phyloP scores from a whole-genome alignment of 1,140 invertebrate genomes.

The Parapsyche elsis region DNA sequence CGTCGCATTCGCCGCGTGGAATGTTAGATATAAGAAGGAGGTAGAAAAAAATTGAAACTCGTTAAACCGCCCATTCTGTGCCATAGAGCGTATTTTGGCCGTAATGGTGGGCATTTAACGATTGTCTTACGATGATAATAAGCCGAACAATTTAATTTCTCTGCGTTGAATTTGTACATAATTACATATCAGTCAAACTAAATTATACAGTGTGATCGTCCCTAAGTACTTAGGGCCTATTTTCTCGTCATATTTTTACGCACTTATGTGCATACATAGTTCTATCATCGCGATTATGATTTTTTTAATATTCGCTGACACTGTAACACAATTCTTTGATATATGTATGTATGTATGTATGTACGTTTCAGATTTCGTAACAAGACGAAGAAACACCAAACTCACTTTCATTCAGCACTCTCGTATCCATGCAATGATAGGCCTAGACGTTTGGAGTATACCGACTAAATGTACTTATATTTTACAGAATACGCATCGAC shows the following conservation, averaged over 20 bases:
- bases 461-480: no score
- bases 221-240: neutral
- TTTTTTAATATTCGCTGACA: no score
- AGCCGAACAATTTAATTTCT: constrained; percentile 24
- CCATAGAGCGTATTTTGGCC: constrained; percentile 4
- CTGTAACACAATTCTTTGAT: no score
- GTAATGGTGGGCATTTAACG: constrained; percentile 26
- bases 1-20: neutral
- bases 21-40: neutral
- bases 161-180: constrained; percentile 18
- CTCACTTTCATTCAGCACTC: no score
- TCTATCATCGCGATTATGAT: neutral
- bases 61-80: constrained; percentile 12
- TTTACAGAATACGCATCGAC: no score
- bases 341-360: no score
- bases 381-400: no score
- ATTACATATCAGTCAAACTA: constrained; percentile 7
- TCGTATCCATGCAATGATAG: no score
- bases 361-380: no score
- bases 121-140: constrained; percentile 28
- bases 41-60: constrained; percentile 1
- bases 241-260: neutral
- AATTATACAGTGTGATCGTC: constrained; percentile 10
- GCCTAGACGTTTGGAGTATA: no score
- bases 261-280: no score